Percentiles rank a stretch among this genome's conserved stretches.
phyloP scores from a whole-genome alignment of 2,888 invertebrate genomes.

The Cyaniris semiargus region DNA sequence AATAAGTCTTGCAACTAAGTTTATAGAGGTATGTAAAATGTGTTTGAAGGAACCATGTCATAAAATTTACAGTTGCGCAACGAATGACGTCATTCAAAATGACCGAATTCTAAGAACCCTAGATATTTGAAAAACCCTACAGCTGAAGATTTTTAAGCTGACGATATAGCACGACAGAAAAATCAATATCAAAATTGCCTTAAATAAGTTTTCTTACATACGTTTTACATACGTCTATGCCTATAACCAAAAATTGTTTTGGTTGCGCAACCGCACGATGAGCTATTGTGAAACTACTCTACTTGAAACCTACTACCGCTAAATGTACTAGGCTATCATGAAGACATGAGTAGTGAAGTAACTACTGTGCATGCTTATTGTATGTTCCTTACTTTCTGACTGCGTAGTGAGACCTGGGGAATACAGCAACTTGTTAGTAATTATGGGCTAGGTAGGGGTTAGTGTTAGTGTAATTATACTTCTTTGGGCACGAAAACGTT shows the following conservation, averaged over 20 bases:
- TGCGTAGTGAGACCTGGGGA: slow-evolving; percentile 77
- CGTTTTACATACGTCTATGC: no score
- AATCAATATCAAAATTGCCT: background rate
- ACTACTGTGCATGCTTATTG: slow-evolving; percentile 62
- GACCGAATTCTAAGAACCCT: background rate
- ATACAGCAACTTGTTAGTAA: slow-evolving; percentile 69
- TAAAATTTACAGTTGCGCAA: slow-evolving; percentile 11
- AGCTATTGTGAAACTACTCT: background rate
- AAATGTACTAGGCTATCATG: slow-evolving; percentile 34
- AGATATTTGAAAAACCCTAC: background rate
- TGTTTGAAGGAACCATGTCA: background rate
- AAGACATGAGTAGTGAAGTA: slow-evolving; percentile 33
- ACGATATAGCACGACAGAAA: background rate
- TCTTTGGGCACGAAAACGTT: background rate
- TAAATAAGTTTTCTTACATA: no score
- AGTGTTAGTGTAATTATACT: slow-evolving; percentile 5
- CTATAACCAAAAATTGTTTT: background rate
- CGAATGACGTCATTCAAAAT: slow-evolving; percentile 9
- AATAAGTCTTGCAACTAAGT: slow-evolving; percentile 24
- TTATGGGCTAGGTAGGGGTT: slow-evolving; percentile 30
- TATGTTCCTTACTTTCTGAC: slow-evolving; percentile 75
- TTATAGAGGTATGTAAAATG: background rate
- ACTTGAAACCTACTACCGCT: slow-evolving; percentile 21
- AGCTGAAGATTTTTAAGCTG: background rate
- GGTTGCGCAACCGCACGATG: slow-evolving; percentile 2